A percentile compares a stretch with the other conserved stretches of the same genome.
phyloP scores from a whole-genome alignment of 2,888 invertebrate species.

The Torymus texanus region DNA sequence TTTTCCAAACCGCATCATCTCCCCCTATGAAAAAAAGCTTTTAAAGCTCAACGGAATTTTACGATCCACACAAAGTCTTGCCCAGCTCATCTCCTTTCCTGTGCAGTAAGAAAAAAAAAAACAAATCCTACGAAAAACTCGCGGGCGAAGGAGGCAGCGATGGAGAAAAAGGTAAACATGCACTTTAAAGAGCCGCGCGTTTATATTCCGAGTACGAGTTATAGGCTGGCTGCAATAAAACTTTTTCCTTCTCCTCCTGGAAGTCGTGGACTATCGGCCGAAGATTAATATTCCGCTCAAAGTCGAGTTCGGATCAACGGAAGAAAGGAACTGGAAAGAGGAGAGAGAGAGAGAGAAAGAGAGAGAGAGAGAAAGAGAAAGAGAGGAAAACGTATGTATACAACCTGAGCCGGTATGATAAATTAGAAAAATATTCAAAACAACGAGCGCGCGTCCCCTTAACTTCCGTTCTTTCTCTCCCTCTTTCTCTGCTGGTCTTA shows the following conservation, averaged over 20 bases:
- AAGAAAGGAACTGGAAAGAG: background rate
- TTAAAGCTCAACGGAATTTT: conserved; percentile 32
- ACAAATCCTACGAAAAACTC: background rate
- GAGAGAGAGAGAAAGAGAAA: background rate
- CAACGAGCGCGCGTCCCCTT: conserved; percentile 30
- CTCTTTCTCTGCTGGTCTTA: too few species aligned
- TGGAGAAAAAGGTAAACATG: conserved; percentile 38
- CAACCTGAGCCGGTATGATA: conserved; percentile 38
- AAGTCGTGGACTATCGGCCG: conserved; percentile 19
- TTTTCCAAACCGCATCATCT: background rate
- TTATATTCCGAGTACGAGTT: conserved; percentile 20
- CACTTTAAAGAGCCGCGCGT: conserved; percentile 17
- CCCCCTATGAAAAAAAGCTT: background rate
- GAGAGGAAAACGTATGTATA: background rate
- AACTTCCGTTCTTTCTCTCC: too few species aligned
- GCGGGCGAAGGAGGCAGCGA: background rate
- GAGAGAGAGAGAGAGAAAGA: conserved; percentile 4
- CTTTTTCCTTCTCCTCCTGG: background rate
- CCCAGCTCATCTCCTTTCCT: background rate
- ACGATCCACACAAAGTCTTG: conserved; percentile 23
- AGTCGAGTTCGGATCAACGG: conserved; percentile 29
- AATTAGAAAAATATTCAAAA: conserved; percentile 60
- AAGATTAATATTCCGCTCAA: conserved; percentile 42
- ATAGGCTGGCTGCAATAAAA: conserved; percentile 15
- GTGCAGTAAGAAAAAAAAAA: background rate